These are phyloP conservation scores for Shinisaurus crocodilurus DNA, from an alignment of 2,113 vertebrate species.

Conservation along the genomic window DNA sequence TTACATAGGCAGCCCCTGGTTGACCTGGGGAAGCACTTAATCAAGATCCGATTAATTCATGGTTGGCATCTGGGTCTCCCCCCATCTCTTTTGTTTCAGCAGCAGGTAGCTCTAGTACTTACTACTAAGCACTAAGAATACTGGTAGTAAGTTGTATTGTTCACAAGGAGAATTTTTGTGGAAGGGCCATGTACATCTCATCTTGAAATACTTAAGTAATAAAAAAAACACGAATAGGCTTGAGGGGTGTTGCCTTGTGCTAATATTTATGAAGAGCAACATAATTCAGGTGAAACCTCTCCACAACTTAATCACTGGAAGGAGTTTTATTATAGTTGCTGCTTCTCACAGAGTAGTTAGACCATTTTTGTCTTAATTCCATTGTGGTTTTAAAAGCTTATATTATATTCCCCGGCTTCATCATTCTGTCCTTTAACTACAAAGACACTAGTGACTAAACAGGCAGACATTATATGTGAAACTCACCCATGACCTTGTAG, in stretches of 20 bases:
- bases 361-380: not conserved
- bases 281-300: not conserved
- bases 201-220: not conserved
- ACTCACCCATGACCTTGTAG: not conserved
- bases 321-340: not conserved
- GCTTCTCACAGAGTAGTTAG: not conserved
- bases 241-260: not conserved
- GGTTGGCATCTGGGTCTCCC: not conserved
- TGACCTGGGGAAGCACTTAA: conserved; percentile 23
- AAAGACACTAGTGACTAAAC: not conserved
- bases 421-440: not conserved
- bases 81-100: not conserved
- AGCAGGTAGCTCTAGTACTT: not conserved
- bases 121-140: not conserved
- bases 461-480: not conserved
- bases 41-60: conserved; percentile 18
- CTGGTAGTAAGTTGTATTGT: not conserved
- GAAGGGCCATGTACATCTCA: not conserved
- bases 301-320: not conserved
- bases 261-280: not conserved
- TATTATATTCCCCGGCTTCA: not conserved
- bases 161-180: not conserved
- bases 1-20: not conserved
- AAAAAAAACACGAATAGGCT: not conserved
- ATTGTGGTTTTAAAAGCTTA: not conserved